Evolutionary conservation across 2,797 vertebrate genomes (phyloP).

Genomic region (Scarus forsteni): DNA sequence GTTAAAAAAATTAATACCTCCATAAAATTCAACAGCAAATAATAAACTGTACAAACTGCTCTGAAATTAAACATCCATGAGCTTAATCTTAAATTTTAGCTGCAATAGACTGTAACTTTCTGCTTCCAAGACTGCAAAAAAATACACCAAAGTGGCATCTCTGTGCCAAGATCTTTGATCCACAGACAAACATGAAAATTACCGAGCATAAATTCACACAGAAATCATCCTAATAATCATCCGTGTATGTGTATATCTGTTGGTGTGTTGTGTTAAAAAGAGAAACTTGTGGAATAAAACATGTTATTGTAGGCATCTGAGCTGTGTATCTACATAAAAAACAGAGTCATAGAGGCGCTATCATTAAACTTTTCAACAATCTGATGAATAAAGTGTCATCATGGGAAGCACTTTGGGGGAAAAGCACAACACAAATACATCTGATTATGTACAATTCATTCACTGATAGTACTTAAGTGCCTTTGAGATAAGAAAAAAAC

Average conservation of each 20-base stretch:
- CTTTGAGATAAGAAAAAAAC: conserved; percentile 12
- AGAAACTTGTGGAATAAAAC: not conserved
- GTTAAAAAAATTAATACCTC: conserved; percentile 49
- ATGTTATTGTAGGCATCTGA: conserved; percentile 23
- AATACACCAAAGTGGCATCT: conserved; percentile 27
- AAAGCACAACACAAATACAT: conserved; percentile 36
- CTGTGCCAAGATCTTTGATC: conserved; percentile 33
- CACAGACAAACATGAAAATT: conserved; percentile 7
- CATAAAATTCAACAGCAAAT: conserved; percentile 52
- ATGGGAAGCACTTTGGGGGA: conserved; percentile 57
- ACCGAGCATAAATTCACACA: conserved; percentile 2
- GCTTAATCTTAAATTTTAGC: conserved; percentile 52
- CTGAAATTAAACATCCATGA: conserved; percentile 50
- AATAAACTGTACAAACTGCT: conserved; percentile 47
- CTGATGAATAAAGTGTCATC: conserved; percentile 45
- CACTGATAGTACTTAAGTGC: conserved; percentile 44
- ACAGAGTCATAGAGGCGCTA: conserved; percentile 7
- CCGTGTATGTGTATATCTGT: conserved; percentile 7
- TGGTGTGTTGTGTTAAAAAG: conserved; percentile 17
- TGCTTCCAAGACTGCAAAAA: conserved; percentile 40
- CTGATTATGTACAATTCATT: conserved; percentile 60
- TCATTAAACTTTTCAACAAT: conserved; percentile 22
- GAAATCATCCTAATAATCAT: conserved; percentile 15
- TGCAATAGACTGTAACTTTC: conserved; percentile 56
- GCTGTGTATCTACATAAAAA: conserved; percentile 29